A percentile compares a stretch with the other conserved stretches of the same genome.
phyloP scores from a whole-genome alignment of 2,113 vertebrate species.

The Xiphophorus hellerii region DNA sequence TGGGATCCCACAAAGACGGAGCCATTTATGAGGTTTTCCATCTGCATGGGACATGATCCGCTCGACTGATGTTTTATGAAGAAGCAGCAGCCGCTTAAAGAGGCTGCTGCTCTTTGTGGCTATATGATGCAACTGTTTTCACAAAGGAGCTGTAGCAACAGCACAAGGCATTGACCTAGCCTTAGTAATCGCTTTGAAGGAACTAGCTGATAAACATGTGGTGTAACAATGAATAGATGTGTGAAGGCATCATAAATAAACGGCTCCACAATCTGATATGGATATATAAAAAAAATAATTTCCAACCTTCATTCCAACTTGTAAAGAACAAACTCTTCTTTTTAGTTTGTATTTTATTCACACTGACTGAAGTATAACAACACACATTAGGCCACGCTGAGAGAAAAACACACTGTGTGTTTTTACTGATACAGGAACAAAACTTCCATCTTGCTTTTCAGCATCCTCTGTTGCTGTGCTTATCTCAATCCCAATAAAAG shows the following conservation, averaged over 20 bases:
- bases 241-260: background rate
- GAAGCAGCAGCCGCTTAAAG: background rate
- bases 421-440: slow-evolving; percentile 6
- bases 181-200: background rate
- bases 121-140: background rate
- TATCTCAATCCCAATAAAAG: slow-evolving; percentile 53
- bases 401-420: background rate
- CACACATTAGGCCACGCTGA: background rate
- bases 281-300: background rate
- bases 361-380: background rate
- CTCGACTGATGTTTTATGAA: background rate
- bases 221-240: background rate
- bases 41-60: no score
- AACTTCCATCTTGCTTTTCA: slow-evolving; percentile 29
- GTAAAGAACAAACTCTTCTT: background rate
- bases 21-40: no score
- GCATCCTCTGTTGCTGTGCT: slow-evolving; percentile 6
- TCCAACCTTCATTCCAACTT: background rate
- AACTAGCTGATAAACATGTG: background rate
- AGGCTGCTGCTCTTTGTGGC: background rate
- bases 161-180: background rate
- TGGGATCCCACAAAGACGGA: no score
- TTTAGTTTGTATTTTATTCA: background rate
- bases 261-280: background rate
- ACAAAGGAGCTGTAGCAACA: background rate